A percentile compares a stretch with the other conserved stretches of the same genome.
Evolutionary conservation across 2,797 vertebrate species (phyloP).

Genomic region (Uromys caudimaculatus): DNA sequence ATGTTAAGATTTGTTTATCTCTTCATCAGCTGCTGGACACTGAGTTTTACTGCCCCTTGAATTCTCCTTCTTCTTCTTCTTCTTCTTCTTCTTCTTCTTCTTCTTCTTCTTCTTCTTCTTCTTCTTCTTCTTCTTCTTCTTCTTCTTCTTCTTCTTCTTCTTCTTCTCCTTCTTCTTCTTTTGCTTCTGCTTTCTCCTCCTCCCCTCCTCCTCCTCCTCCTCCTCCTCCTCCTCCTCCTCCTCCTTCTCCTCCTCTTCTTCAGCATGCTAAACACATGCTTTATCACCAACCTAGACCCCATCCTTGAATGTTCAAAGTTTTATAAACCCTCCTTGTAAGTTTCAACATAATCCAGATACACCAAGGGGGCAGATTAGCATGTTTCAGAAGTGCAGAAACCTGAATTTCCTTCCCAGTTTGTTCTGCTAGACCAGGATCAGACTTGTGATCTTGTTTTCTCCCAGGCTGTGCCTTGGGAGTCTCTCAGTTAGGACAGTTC

Average conservation of each 20-base stretch:
- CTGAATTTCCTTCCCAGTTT: neutral
- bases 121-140: too few species aligned
- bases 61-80: too few species aligned
- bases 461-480: neutral
- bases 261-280: neutral
- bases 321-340: slow-evolving; percentile 1
- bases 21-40: neutral
- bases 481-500: neutral
- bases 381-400: slow-evolving; percentile 33
- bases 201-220: too few species aligned
- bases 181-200: too few species aligned
- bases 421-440: neutral
- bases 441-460: neutral
- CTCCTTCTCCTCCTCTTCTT: neutral
- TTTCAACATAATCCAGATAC: neutral
- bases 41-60: neutral
- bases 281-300: neutral
- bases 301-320: neutral
- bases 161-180: too few species aligned
- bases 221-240: accelerated
- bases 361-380: neutral
- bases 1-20: neutral
- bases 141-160: too few species aligned
- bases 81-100: too few species aligned
- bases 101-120: too few species aligned